Conservation (phyloP, 2,888 invertebrate species). For the Temnothorax ravouxi region DNA sequence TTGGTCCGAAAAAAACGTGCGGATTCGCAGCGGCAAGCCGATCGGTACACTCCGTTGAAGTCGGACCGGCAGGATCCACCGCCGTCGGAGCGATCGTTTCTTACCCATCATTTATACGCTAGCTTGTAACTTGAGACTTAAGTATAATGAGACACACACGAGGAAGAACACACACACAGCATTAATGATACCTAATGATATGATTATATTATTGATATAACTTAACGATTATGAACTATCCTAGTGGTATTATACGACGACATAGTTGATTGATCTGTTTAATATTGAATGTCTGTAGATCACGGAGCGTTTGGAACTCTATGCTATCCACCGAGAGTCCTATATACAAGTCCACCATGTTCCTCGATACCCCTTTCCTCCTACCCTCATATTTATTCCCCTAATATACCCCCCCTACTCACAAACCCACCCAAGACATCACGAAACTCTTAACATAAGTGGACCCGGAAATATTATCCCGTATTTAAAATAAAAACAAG, state of each 20-base stretch:
- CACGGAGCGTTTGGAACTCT: conserved; percentile 87
- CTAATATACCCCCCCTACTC: conserved; percentile 53
- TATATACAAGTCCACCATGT: conserved; percentile 61
- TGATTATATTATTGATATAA: conserved; percentile 86
- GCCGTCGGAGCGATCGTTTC: conserved; percentile 84
- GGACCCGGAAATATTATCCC: conserved; percentile 59
- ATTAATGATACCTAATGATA: conserved; percentile 84
- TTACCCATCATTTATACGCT: conserved; percentile 86
- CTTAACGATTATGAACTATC: conserved; percentile 85
- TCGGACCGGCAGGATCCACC: conserved; percentile 52
- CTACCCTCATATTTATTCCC: conserved; percentile 44
- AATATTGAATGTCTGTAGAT: conserved; percentile 86
- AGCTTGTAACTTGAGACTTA: conserved; percentile 84
- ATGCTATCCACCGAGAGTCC: conserved; percentile 84
- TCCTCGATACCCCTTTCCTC: conserved; percentile 42
- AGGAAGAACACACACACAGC: conserved; percentile 76
- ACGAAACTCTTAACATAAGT: conserved; percentile 50
- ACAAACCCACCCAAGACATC: conserved; percentile 65
- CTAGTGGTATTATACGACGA: conserved; percentile 86
- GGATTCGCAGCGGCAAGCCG: conserved; percentile 51
- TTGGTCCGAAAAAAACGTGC: conserved; percentile 21
- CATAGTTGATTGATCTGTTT: conserved; percentile 86
- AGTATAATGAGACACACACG: conserved; percentile 80
- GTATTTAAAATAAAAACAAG: conserved; percentile 59
- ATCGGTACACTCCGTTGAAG: conserved; percentile 63